A percentile compares a stretch with the other conserved stretches of the same genome.
Conservation (phyloP, 2,797 vertebrate species). For the Semaprochilodus insignis region DNA sequence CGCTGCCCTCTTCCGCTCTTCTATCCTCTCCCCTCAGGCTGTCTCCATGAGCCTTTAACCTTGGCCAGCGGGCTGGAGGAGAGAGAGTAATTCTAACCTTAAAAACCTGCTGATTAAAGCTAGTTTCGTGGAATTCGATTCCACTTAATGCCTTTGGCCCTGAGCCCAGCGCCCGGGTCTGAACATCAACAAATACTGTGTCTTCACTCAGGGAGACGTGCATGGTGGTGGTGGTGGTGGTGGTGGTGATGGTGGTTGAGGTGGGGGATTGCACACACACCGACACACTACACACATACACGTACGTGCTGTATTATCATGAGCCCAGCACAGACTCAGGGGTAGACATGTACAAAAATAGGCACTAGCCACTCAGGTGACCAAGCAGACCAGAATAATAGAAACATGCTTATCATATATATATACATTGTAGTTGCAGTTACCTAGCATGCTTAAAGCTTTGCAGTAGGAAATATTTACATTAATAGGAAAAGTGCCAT, state of each 20-base stretch:
- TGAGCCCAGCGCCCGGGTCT: conserved; percentile 89
- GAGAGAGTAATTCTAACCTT: conserved; percentile 99
- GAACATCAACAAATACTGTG: conserved; percentile 89
- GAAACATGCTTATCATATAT: no score
- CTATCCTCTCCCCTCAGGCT: conserved; percentile 52
- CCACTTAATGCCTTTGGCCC: conserved; percentile 97
- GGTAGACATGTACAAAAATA: not conserved
- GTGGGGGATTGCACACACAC: not conserved
- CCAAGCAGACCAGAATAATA: no score
- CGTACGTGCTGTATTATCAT: conserved; percentile 42
- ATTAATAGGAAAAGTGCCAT: no score
- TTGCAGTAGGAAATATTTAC: no score
- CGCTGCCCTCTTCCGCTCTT: conserved; percentile 47
- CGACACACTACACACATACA: conserved; percentile 41
- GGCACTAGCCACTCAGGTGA: no score
- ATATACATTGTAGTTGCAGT: no score
- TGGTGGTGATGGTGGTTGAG: not conserved
- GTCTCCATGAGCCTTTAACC: conserved; percentile 86
- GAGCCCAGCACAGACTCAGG: conserved; percentile 21
- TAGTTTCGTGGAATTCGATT: conserved; percentile 98
- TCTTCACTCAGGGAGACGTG: conserved; percentile 77
- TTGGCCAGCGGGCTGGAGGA: conserved; percentile 92
- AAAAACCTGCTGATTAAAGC: conserved; percentile 99
- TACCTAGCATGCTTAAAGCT: no score
- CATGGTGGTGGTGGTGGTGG: not conserved